Evolutionary conservation across 2,797 vertebrate species (phyloP).

Genomic region (Avahi laniger): DNA sequence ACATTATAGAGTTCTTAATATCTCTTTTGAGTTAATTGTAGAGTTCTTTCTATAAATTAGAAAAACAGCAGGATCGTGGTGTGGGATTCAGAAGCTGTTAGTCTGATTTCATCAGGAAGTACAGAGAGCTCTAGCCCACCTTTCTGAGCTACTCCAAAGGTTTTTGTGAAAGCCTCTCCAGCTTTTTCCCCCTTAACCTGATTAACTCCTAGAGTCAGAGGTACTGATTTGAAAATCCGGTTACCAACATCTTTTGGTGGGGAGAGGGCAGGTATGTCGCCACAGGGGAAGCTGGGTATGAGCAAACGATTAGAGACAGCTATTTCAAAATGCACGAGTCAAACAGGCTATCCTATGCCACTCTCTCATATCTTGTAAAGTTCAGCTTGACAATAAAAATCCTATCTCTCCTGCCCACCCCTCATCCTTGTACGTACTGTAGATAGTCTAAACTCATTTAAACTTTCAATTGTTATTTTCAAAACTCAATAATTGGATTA

Average conservation of each 20-base stretch:
- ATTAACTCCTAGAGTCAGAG: not conserved
- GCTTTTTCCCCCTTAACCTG: not conserved
- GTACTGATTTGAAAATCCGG: not conserved
- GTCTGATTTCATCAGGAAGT: not conserved
- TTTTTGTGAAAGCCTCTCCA: constrained; percentile 6
- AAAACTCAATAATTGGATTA: not conserved
- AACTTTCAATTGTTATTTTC: constrained; percentile 28
- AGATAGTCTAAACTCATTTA: constrained; percentile 1
- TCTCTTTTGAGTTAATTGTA: not conserved
- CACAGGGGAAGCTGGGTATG: not conserved
- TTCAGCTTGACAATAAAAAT: not conserved
- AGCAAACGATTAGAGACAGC: constrained; percentile 9
- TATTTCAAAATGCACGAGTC: constrained; percentile 17
- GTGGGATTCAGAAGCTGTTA: not conserved
- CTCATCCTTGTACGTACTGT: not conserved
- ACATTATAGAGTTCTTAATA: constrained; percentile 17
- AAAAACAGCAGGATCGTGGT: not conserved
- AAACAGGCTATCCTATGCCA: not conserved
- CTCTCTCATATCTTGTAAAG: not conserved
- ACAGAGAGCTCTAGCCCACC: not conserved
- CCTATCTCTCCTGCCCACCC: not conserved
- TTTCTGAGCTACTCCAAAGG: not conserved
- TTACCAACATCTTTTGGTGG: not conserved
- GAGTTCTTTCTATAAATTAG: constrained; percentile 14
- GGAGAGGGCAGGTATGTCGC: not conserved